Evolutionary conservation across 2,113 vertebrate genomes (phyloP), one percentile per base, ranked within the genome.

Genomic region (Trinectes maculatus): DNA sequence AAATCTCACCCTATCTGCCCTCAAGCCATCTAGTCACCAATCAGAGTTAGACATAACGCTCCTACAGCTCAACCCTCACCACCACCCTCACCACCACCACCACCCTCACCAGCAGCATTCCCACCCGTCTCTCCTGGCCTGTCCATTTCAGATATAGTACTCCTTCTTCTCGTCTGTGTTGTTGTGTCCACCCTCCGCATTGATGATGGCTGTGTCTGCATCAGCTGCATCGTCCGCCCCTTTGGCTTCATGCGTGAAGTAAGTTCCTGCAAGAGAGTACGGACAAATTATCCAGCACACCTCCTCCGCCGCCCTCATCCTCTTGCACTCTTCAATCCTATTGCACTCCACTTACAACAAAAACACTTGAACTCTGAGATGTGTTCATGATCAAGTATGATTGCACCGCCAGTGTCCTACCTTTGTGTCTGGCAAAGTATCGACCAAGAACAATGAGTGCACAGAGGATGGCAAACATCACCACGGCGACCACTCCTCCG

Each of bases 201-300:
- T 99, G 92, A 99, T 98, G 92, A 99, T 99, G 80, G 98, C 98
- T 57, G 98, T 99, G 92, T 99, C 98, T 36, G 98, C 98, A 11
- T 99, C 98, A 16, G 96, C 97, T 0, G 98, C 98, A 16, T 99
- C 96, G 47, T 99, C 96, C 10, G 97, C 97, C 86, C 98, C 98
- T 95, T 99, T 99, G 93, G 98, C 98, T 95, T 99, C 98, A 13
- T 99, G 98, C 28, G 98, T 99, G 91, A 99, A 99, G 92, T 99
- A 99, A 76, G 98, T 99, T 87, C 98, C 98, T 99, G 91, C 10
- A 84, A 87, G 70, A 82, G 12, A 88, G 84, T 59, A 0, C 36
- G 74, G 26, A 74, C 33, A 52, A 62, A 79, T 83, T 66, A 78
- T 46, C 67, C 3, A 44, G 0, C 46, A 40, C 28, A 10, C 39